Evolutionary conservation across 2,797 vertebrate species (phyloP).

Genomic region (Halcyon chelicuti): DNA sequence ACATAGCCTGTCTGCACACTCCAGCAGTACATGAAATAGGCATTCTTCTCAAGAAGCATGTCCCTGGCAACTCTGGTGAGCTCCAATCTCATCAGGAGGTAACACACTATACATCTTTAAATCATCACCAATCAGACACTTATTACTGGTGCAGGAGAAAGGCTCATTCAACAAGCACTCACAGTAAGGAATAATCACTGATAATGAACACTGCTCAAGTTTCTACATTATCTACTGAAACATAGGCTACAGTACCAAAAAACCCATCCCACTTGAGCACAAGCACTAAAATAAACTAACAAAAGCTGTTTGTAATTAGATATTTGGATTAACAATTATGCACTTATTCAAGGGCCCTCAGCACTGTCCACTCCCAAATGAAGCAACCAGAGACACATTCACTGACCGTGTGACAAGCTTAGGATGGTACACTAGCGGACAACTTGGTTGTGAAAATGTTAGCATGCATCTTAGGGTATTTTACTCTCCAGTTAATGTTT

Average conservation of each 20-base stretch:
- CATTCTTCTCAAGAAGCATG: neutral
- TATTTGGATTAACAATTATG: neutral
- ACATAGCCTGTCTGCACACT: neutral
- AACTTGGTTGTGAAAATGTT: neutral
- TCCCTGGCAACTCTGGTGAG: neutral
- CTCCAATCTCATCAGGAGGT: neutral
- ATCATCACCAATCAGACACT: neutral
- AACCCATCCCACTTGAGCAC: neutral
- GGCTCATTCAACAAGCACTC: neutral
- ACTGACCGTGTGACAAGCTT: neutral
- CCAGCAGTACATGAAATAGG: constrained; percentile 20
- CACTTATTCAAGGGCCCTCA: neutral
- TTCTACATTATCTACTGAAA: neutral
- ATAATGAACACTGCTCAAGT: neutral
- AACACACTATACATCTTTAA: neutral
- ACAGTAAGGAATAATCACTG: neutral
- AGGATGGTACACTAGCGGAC: neutral
- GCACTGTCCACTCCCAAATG: neutral
- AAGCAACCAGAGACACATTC: neutral
- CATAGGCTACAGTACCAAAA: neutral
- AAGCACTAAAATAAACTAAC: neutral
- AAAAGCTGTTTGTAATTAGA: neutral
- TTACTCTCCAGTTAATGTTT: neutral
- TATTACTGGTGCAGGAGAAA: neutral
- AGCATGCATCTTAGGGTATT: neutral